These are phyloP conservation scores for Agonopterix arenella DNA, from an alignment of 2,888 invertebrate species.

Conservation along the genomic window DNA sequence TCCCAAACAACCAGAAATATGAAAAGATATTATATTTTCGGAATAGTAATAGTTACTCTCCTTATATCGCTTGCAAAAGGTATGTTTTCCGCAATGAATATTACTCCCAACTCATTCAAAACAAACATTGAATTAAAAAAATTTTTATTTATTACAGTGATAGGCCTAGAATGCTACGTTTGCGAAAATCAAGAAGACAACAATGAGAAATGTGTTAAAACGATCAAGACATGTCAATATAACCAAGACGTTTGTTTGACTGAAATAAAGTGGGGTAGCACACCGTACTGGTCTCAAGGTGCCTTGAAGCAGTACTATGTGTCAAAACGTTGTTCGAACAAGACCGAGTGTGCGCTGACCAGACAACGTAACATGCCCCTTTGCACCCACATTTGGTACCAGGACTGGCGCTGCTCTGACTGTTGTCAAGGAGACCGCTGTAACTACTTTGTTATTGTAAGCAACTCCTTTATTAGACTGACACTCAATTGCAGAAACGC, in stretches of 20 bases:
- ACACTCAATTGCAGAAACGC: neutral
- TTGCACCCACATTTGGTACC: constrained; percentile 95
- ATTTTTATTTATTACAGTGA: constrained; percentile 7
- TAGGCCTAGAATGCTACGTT: constrained; percentile 94
- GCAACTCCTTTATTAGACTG: constrained; percentile 44
- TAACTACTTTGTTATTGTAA: constrained; percentile 96
- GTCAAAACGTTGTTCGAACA: constrained; percentile 92
- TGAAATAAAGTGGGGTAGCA: constrained; percentile 95
- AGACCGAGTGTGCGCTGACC: constrained; percentile 84
- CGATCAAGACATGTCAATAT: constrained; percentile 92
- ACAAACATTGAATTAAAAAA: neutral
- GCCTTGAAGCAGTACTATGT: constrained; percentile 95
- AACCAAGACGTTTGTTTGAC: constrained; percentile 92
- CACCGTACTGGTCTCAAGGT: constrained; percentile 96
- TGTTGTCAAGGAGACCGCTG: constrained; percentile 97
- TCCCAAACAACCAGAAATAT: neutral
- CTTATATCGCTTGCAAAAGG: constrained; percentile 3
- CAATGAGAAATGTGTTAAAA: constrained; percentile 93
- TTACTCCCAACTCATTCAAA: neutral
- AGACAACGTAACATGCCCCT: constrained; percentile 83
- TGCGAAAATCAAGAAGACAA: constrained; percentile 96
- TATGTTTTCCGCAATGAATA: neutral
- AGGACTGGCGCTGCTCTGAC: constrained; percentile 97
- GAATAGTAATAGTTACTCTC: neutral
- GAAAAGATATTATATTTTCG: constrained; percentile 3